Conservation (phyloP, 2,113 vertebrate genomes). For the Cyphotilapia sp. region DNA sequence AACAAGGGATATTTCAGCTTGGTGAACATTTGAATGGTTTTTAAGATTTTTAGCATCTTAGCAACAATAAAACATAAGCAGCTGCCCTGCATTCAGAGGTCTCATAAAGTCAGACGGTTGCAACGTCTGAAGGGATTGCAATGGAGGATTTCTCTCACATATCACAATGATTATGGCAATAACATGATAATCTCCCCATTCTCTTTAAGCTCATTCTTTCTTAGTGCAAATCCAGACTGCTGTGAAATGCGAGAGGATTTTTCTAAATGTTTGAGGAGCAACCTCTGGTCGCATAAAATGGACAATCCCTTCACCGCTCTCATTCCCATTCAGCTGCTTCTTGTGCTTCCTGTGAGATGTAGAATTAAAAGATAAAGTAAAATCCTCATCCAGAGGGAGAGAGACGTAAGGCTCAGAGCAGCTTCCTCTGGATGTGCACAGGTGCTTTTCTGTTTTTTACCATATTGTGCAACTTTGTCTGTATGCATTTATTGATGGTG, state of each 20-base stretch:
- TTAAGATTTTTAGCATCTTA: background rate
- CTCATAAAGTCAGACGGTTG: constrained; percentile 13
- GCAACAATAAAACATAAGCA: background rate
- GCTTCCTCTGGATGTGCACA: background rate
- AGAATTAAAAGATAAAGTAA: constrained; percentile 47
- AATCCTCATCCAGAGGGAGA: constrained; percentile 21
- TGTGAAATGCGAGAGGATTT: constrained; percentile 35
- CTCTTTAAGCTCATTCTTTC: constrained; percentile 34
- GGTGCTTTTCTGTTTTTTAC: background rate
- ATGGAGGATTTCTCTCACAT: constrained; percentile 38
- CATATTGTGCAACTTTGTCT: background rate
- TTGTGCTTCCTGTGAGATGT: constrained; percentile 1
- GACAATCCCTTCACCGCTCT: background rate
- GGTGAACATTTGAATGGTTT: background rate
- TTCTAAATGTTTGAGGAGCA: background rate
- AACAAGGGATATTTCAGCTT: background rate
- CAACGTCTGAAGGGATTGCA: constrained; percentile 17
- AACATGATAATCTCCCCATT: constrained; percentile 47
- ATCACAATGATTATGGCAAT: constrained; percentile 49
- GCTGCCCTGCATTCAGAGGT: constrained; percentile 3
- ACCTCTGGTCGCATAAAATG: constrained; percentile 19
- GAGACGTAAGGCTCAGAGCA: background rate
- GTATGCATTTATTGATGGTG: background rate
- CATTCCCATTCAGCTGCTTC: background rate
- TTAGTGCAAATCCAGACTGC: constrained; percentile 18